Percentiles rank a stretch among this genome's conserved stretches.
phyloP scores from a whole-genome alignment of 2,888 invertebrate genomes.

The Brenthis daphne region DNA sequence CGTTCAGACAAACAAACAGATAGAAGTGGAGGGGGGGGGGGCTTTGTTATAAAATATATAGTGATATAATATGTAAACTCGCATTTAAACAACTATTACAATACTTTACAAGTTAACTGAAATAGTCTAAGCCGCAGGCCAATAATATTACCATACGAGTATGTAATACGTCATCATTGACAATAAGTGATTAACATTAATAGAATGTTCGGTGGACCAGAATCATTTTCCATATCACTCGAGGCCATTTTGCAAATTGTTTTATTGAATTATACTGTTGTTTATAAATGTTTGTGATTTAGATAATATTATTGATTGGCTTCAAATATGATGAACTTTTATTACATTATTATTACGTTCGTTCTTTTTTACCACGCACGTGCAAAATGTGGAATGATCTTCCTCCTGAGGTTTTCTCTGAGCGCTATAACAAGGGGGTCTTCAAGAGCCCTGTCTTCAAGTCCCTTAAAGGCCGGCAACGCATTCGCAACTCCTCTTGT shows the following conservation, averaged over 20 bases:
- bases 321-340: neutral
- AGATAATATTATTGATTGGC: neutral
- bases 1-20: too few species aligned
- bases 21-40: too few species aligned
- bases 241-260: constrained; percentile 8
- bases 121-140: neutral
- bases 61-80: too few species aligned
- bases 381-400: too few species aligned
- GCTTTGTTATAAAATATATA: too few species aligned
- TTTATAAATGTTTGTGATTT: constrained; percentile 4
- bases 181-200: constrained; percentile 18
- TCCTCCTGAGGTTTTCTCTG: too few species aligned
- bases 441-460: too few species aligned
- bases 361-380: too few species aligned
- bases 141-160: constrained; percentile 1
- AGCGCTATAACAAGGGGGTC: too few species aligned
- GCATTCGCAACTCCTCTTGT: too few species aligned
- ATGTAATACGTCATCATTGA: constrained; percentile 4
- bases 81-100: neutral
- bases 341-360: too few species aligned
- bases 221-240: constrained; percentile 21
- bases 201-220: constrained; percentile 6
- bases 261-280: constrained; percentile 5
- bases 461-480: too few species aligned
- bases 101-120: neutral